These are phyloP conservation scores for Bucorvus abyssinicus DNA, from an alignment of 2,797 vertebrate species.

Conservation along the genomic window DNA sequence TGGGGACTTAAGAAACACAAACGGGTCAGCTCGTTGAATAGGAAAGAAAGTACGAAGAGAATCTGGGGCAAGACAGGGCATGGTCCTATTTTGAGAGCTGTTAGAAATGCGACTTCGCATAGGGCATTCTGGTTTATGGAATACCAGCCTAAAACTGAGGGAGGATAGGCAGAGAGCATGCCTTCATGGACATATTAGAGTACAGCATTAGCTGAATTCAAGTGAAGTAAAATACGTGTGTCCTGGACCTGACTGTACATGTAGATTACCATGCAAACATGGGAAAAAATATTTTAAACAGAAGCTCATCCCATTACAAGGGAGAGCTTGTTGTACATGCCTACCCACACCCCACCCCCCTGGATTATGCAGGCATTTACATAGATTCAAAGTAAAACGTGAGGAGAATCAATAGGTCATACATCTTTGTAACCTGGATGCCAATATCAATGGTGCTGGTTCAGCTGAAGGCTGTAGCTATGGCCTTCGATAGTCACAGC, in stretches of 20 bases:
- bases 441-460: too few relatives aligned
- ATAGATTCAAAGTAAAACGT: not conserved
- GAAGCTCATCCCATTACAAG: not conserved
- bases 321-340: not conserved
- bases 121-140: too few relatives aligned
- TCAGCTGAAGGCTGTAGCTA: not conserved
- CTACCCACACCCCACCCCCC: too few relatives aligned
- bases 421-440: not conserved
- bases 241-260: accelerated
- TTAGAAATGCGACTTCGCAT: too few relatives aligned
- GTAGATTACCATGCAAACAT: not conserved
- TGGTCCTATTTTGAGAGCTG: too few relatives aligned
- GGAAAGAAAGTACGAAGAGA: not conserved
- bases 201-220: not conserved
- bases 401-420: not conserved
- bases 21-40: not conserved
- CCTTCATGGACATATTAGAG: not conserved
- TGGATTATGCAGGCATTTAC: not conserved
- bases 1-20: not conserved
- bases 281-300: not conserved
- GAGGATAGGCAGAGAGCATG: not conserved
- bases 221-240: not conserved
- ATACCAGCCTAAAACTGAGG: not conserved
- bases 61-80: not conserved
- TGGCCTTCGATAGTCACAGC: not conserved